These are phyloP conservation scores for Gasterosteus aculeatus DNA, from an alignment of 2,113 vertebrate genomes.

Conservation along the genomic window DNA sequence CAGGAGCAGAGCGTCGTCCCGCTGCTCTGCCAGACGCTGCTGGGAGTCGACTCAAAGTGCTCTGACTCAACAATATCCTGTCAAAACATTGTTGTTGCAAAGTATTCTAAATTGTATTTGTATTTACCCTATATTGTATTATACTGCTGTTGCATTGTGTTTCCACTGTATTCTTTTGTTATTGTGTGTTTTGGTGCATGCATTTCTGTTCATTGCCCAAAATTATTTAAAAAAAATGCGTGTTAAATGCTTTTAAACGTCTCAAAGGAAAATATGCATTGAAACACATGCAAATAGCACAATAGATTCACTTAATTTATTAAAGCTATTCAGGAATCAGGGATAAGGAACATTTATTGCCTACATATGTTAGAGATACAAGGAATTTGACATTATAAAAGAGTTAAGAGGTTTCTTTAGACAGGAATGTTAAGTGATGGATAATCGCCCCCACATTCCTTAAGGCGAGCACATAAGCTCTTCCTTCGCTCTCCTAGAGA, in stretches of 20 bases:
- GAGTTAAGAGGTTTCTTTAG: background rate
- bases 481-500: slow-evolving; percentile 15
- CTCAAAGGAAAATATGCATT: background rate
- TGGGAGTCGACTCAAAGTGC: no score
- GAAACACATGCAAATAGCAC: background rate
- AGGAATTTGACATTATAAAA: background rate
- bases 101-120: no score
- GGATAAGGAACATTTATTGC: no score
- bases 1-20: no score
- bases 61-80: background rate
- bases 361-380: background rate
- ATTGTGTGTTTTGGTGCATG: background rate
- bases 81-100: no score
- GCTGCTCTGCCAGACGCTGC: no score
- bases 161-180: background rate
- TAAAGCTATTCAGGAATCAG: background rate
- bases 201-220: background rate
- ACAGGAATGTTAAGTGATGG: background rate
- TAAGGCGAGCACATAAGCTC: slow-evolving; percentile 22
- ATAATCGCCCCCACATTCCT: slow-evolving; percentile 18
- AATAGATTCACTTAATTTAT: background rate
- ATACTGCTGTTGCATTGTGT: background rate
- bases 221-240: background rate
- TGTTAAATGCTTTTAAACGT: background rate
- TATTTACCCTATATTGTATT: background rate